Evolutionary conservation across 2,888 invertebrate species (phyloP).

Genomic region (Labia minor): DNA sequence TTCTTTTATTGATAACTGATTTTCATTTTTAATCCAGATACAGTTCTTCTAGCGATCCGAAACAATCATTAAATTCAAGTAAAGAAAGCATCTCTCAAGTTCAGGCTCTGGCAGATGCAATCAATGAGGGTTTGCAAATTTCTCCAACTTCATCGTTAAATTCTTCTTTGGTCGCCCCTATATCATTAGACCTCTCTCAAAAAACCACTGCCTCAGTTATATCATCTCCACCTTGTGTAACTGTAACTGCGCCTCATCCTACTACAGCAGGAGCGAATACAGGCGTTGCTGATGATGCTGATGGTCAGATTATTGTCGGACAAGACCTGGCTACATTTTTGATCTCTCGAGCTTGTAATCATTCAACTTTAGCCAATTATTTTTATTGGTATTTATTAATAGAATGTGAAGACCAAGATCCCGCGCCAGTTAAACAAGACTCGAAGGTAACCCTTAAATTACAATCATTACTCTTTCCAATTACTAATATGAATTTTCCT

Average conservation of each 20-base stretch:
- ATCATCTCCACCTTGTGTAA: background rate
- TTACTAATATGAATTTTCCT: conserved; percentile 13
- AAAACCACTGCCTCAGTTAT: background rate
- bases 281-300: conserved; percentile 4
- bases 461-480: conserved; percentile 32
- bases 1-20: too few relatives aligned
- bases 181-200: background rate
- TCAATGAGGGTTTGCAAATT: background rate
- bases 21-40: too few relatives aligned
- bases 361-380: conserved; percentile 86
- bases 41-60: background rate
- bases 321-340: conserved; percentile 78
- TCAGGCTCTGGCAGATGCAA: background rate
- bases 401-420: conserved; percentile 83
- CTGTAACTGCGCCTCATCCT: background rate
- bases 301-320: too few relatives aligned
- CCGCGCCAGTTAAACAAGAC: conserved; percentile 54
- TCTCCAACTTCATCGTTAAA: background rate
- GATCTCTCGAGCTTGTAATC: conserved; percentile 77
- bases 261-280: background rate
- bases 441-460: conserved; percentile 51
- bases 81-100: background rate
- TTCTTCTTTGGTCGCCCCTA: background rate
- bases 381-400: conserved; percentile 94
- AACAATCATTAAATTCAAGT: background rate